phyloP scores from a whole-genome alignment of 92 coral and sea anemone genomes.

The Parazoanthus atlanticus region DNA sequence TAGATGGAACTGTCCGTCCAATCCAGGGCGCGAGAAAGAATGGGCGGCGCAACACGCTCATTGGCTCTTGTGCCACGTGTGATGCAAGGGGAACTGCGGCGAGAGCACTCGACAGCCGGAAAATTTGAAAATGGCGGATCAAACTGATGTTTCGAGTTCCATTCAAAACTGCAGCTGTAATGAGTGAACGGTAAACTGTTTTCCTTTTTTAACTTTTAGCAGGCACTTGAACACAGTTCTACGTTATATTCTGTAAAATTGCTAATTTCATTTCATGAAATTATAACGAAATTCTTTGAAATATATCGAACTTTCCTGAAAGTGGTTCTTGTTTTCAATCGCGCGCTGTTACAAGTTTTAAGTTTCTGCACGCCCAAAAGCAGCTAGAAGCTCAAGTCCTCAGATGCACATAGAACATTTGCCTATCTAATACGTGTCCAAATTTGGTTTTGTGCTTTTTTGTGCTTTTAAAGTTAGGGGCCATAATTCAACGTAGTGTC shows the following conservation, averaged over 20 bases:
- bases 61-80: constrained; percentile 29
- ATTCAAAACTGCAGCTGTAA: constrained; percentile 18
- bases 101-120: neutral
- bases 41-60: constrained; percentile 23
- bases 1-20: too few relatives aligned
- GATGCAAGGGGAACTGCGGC: constrained; percentile 21
- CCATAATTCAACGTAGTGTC: neutral
- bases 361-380: constrained; percentile 28
- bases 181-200: constrained; percentile 14
- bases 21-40: neutral
- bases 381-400: constrained; percentile 27
- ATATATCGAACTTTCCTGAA: constrained; percentile 16
- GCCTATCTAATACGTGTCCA: constrained; percentile 7
- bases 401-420: constrained; percentile 10
- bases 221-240: constrained; percentile 20
- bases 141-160: neutral
- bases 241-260: constrained; percentile 18
- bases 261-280: neutral
- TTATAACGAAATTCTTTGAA: constrained; percentile 13
- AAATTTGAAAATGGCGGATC: constrained; percentile 33
- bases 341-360: constrained; percentile 9
- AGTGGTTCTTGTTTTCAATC: constrained; percentile 14
- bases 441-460: constrained; percentile 32
- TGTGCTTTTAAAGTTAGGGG: constrained; percentile 17
- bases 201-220: constrained; percentile 12